A percentile compares a stretch with the other conserved stretches of the same genome.
These are phyloP conservation scores for Atherinomorus stipes DNA, from an alignment of 2,113 vertebrate species.

Conservation along the genomic window DNA sequence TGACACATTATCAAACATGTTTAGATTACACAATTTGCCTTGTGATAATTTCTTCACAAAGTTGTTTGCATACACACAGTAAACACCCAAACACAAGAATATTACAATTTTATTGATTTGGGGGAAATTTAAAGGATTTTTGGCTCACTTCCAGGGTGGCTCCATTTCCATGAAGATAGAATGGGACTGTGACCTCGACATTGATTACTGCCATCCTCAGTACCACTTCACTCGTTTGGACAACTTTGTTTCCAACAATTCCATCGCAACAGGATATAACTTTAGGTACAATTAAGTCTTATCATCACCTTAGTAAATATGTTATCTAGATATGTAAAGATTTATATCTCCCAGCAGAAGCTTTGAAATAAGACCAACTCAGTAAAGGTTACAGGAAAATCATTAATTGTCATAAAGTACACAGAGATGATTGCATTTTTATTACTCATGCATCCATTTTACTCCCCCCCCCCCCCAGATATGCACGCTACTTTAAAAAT, in stretches of 20 bases:
- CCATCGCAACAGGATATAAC: constrained; percentile 88
- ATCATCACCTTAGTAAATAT: neutral
- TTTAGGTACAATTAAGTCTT: constrained; percentile 85
- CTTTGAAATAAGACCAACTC: neutral
- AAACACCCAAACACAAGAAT: no score
- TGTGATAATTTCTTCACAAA: neutral
- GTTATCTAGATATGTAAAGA: neutral
- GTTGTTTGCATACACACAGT: no score
- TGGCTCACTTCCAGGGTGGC: constrained; percentile 84
- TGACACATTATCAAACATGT: no score
- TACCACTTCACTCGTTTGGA: constrained; percentile 92
- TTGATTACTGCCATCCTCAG: constrained; percentile 85
- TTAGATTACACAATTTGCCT: no score
- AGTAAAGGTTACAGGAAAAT: neutral
- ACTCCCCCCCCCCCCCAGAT: constrained; percentile 72
- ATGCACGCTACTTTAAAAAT: constrained; percentile 88
- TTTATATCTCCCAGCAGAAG: neutral
- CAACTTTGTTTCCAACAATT: constrained; percentile 68
- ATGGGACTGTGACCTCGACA: constrained; percentile 95
- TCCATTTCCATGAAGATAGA: constrained; percentile 91
- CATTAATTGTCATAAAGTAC: neutral
- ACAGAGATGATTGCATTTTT: neutral
- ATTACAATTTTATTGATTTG: no score
- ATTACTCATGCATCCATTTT: neutral
- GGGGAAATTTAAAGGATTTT: neutral